Evolutionary conservation across 2,888 invertebrate genomes (phyloP).

Genomic region (Entomobrya multifasciata): DNA sequence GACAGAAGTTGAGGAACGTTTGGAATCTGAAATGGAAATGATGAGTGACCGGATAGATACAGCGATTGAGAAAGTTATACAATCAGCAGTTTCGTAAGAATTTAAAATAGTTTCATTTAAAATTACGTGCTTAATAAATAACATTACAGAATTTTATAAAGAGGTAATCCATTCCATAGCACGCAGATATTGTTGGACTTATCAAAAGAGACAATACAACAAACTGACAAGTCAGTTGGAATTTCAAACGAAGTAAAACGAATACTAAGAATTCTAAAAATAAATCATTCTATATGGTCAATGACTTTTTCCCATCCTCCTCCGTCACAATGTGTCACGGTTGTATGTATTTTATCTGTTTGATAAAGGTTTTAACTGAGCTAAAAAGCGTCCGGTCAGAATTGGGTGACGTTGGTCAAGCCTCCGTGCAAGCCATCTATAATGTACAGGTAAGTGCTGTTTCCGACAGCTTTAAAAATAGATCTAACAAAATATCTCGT

Average conservation of each 20-base stretch:
- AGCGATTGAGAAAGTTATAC: slow-evolving; percentile 76
- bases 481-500: too few relatives aligned
- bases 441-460: slow-evolving; percentile 77
- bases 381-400: slow-evolving; percentile 77
- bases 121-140: too few relatives aligned
- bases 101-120: not conserved
- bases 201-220: slow-evolving; percentile 75
- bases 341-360: too few relatives aligned
- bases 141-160: too few relatives aligned
- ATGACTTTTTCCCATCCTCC: too few relatives aligned
- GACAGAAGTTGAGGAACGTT: slow-evolving; percentile 72
- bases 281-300: too few relatives aligned
- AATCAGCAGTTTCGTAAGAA: slow-evolving; percentile 76
- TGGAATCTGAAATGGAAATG: slow-evolving; percentile 74
- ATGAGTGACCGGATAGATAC: slow-evolving; percentile 75
- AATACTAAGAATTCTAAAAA: not conserved
- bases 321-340: too few relatives aligned
- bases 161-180: too few relatives aligned
- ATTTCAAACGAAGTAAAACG: slow-evolving; percentile 73
- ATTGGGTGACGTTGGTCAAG: slow-evolving; percentile 79
- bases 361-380: slow-evolving; percentile 76
- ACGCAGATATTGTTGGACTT: slow-evolving; percentile 75
- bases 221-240: slow-evolving; percentile 75
- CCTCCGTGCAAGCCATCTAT: slow-evolving; percentile 77
- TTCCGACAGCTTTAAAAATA: too few relatives aligned